phyloP scores from a whole-genome alignment of 2,888 invertebrate genomes.

The Sphaerophoria rueppellii region DNA sequence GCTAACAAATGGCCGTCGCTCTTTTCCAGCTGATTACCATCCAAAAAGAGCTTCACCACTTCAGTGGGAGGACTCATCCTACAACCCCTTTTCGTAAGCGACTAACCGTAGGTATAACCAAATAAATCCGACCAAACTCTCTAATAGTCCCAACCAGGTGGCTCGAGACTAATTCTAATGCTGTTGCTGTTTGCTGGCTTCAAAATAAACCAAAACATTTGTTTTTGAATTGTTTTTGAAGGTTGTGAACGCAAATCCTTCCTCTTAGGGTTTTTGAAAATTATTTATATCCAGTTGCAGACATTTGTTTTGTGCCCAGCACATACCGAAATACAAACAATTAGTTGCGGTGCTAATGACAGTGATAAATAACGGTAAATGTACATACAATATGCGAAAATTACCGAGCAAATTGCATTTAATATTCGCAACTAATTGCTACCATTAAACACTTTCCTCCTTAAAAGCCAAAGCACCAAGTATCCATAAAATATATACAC shows the following conservation, averaged over 20 bases:
- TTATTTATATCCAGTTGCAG: slow-evolving; percentile 58
- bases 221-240: slow-evolving; percentile 68
- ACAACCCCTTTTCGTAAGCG: background rate
- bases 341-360: slow-evolving; percentile 74
- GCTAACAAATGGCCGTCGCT: slow-evolving; percentile 45
- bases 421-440: slow-evolving; percentile 76
- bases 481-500: background rate
- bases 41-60: background rate
- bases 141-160: slow-evolving; percentile 43
- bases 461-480: slow-evolving; percentile 64
- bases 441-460: slow-evolving; percentile 75
- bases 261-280: slow-evolving; percentile 43
- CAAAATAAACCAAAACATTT: slow-evolving; percentile 52
- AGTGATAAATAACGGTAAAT: slow-evolving; percentile 73
- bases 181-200: background rate
- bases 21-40: slow-evolving; percentile 37
- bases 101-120: background rate
- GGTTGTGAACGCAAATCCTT: slow-evolving; percentile 62
- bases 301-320: slow-evolving; percentile 54
- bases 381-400: slow-evolving; percentile 74
- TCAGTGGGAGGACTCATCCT: background rate
- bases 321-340: slow-evolving; percentile 65
- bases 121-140: background rate
- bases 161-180: background rate
- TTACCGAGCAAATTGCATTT: slow-evolving; percentile 76